Conservation (phyloP, 2,888 invertebrate species). For the Sphecodes monilicornis region DNA sequence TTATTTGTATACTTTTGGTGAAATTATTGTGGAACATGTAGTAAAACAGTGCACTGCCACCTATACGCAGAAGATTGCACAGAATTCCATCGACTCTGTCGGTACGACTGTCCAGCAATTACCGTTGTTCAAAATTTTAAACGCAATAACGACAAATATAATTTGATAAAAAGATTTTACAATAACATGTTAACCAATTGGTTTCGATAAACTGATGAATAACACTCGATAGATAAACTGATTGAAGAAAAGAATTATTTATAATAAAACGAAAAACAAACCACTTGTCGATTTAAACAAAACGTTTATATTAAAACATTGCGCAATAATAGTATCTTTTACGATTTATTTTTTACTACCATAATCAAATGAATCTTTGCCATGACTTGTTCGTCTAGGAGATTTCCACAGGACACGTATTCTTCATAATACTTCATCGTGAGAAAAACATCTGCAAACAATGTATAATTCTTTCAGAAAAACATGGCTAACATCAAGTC, state of each 20-base stretch:
- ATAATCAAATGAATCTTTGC: constrained; percentile 12
- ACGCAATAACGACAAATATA: background rate
- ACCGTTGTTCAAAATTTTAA: background rate
- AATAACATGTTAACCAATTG: background rate
- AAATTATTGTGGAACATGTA: background rate
- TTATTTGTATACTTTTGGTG: background rate
- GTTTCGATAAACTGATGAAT: background rate
- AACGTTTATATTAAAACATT: background rate
- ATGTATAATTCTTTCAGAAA: constrained; percentile 14
- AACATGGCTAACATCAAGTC: background rate
- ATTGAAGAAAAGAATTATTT: background rate
- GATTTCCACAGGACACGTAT: constrained; percentile 11
- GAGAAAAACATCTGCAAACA: constrained; percentile 23
- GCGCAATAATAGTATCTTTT: background rate
- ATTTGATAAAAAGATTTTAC: background rate
- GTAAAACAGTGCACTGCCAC: constrained; percentile 23
- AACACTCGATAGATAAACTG: background rate
- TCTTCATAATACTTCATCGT: constrained; percentile 13
- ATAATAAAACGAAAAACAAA: background rate
- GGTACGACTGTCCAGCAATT: background rate
- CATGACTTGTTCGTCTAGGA: background rate
- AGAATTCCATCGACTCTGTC: constrained; percentile 18
- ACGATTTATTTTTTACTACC: background rate
- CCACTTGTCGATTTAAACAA: background rate
- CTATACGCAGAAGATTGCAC: constrained; percentile 15